A percentile compares a stretch with the other conserved stretches of the same genome.
Conservation (phyloP, 2,797 vertebrate species). For the Danio kyathit region DNA sequence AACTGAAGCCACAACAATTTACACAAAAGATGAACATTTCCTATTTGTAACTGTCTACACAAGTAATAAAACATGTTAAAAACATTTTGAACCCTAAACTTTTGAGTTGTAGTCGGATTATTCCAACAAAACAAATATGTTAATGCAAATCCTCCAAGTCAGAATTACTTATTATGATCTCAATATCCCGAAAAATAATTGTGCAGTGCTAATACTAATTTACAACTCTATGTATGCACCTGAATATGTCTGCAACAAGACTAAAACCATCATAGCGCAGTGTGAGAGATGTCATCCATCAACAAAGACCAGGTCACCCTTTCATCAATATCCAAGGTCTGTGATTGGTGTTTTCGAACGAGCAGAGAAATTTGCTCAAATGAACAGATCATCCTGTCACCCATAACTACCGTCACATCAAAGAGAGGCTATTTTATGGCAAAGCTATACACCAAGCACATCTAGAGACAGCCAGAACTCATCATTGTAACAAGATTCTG, state of each 20-base stretch:
- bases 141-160: not conserved
- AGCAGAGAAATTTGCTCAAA: conserved; percentile 19
- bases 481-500: conserved; percentile 1
- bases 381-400: not conserved
- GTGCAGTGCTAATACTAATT: not conserved
- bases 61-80: not conserved
- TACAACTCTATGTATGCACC: not conserved
- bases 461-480: not conserved
- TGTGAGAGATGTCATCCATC: conserved; percentile 3
- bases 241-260: not conserved
- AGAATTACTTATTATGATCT: too few relatives aligned
- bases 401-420: conserved; percentile 3
- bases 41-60: not conserved
- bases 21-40: not conserved
- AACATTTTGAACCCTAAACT: not conserved
- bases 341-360: not conserved
- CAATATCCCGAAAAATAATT: not conserved
- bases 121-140: not conserved
- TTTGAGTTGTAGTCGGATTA: not conserved
- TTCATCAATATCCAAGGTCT: conserved; percentile 14
- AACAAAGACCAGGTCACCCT: not conserved
- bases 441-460: not conserved
- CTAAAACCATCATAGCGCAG: not conserved
- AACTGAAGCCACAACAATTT: not conserved
- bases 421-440: conserved; percentile 20